Evolutionary conservation across 2,888 invertebrate genomes (phyloP).

Genomic region (Cephus pulcher): DNA sequence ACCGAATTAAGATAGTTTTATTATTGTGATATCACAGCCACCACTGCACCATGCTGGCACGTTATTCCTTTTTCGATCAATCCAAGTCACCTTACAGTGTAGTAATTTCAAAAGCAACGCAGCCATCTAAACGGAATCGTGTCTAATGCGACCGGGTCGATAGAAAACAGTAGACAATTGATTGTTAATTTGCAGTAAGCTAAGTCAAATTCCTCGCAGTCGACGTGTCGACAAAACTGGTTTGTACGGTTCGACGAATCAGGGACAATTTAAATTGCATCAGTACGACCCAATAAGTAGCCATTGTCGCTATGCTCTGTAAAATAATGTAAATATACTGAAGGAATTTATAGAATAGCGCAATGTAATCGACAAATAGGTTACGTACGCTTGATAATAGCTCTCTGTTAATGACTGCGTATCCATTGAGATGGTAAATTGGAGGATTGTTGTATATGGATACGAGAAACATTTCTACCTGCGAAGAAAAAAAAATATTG

Average conservation of each 20-base stretch:
- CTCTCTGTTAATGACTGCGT: conserved; percentile 78
- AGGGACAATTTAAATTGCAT: conserved; percentile 79
- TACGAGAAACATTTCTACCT: conserved; percentile 75
- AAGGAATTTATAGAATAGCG: neutral
- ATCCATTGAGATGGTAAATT: conserved; percentile 81
- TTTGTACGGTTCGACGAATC: conserved; percentile 55
- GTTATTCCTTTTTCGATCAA: neutral
- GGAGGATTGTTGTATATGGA: conserved; percentile 82
- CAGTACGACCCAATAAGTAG: conserved; percentile 78
- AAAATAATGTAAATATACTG: conserved; percentile 39
- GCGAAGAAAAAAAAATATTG: neutral
- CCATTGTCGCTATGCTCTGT: conserved; percentile 79
- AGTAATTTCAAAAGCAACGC: neutral
- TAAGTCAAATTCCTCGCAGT: neutral
- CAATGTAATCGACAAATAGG: neutral
- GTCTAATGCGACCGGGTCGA: neutral
- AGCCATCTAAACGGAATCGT: neutral
- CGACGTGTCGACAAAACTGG: neutral
- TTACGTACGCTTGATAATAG: conserved; percentile 75
- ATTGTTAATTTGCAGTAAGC: neutral
- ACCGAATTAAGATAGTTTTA: neutral
- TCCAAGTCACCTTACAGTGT: neutral
- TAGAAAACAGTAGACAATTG: neutral
- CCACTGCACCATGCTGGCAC: neutral
- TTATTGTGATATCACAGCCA: neutral